These are phyloP conservation scores for Carcharodon carcharias DNA, from an alignment of 2,797 vertebrate species.

Conservation along the genomic window DNA sequence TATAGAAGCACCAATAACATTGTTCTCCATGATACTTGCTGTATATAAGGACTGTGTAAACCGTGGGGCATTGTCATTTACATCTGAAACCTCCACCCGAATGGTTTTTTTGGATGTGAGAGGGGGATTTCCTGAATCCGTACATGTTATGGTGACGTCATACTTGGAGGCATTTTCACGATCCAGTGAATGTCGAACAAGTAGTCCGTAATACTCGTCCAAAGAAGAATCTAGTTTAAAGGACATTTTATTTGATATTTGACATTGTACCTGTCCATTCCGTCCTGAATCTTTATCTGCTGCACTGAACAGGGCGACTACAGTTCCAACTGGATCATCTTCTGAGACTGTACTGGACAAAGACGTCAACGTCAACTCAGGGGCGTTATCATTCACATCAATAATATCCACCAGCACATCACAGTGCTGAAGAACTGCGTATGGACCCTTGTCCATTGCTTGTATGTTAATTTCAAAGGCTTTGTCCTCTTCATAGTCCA, in stretches of 20 bases:
- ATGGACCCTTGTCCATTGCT: slow-evolving; percentile 53
- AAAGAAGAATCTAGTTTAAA: not conserved
- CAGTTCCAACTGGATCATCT: slow-evolving; percentile 49
- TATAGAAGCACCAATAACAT: not conserved
- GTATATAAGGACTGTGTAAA: slow-evolving; percentile 49
- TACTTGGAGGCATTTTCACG: slow-evolving; percentile 49
- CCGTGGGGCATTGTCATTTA: slow-evolving; percentile 56
- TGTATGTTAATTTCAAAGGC: slow-evolving; percentile 54
- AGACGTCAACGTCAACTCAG: slow-evolving; percentile 59
- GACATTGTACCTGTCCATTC: no score
- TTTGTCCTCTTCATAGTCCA: slow-evolving; percentile 45
- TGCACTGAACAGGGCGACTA: slow-evolving; percentile 60
- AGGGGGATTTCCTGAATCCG: slow-evolving; percentile 47
- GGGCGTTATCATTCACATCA: slow-evolving; percentile 38
- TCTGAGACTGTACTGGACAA: slow-evolving; percentile 56
- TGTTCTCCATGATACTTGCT: slow-evolving; percentile 43
- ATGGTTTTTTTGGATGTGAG: slow-evolving; percentile 44
- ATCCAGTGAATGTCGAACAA: slow-evolving; percentile 56
- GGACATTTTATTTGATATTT: not conserved
- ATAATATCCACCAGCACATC: not conserved
- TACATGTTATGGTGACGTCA: slow-evolving; percentile 49
- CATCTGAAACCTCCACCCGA: slow-evolving; percentile 45
- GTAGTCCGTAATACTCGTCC: slow-evolving; percentile 57
- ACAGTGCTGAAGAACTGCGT: not conserved
- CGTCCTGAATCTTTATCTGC: slow-evolving; percentile 59